These are phyloP conservation scores for Conus canariensis DNA, from an alignment of 2,888 invertebrate genomes.

Conservation along the genomic window DNA sequence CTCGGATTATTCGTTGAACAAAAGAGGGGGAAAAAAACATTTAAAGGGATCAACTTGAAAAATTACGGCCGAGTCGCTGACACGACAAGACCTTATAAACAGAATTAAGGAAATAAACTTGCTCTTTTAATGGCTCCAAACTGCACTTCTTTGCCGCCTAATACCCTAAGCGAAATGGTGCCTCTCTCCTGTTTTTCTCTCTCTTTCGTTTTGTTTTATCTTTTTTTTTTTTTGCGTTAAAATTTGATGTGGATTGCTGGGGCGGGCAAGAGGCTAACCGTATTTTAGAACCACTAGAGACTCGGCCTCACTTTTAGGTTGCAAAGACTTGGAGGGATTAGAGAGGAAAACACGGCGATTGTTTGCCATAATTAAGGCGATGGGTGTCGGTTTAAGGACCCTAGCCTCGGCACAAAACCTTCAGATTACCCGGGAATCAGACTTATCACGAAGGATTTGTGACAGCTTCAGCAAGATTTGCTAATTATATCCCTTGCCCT, in stretches of 20 bases:
- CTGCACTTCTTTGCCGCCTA: conserved; percentile 29
- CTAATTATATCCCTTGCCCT: conserved; percentile 15
- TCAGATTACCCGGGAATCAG: conserved; percentile 27
- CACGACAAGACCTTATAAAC: conserved; percentile 29
- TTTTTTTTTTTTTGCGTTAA: conserved; percentile 14
- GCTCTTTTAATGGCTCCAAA: conserved; percentile 30
- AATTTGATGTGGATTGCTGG: conserved; percentile 24
- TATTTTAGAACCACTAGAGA: conserved; percentile 30
- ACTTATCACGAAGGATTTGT: conserved; percentile 24
- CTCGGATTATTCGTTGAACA: neutral
- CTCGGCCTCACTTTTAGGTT: conserved; percentile 7
- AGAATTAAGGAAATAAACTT: conserved; percentile 37
- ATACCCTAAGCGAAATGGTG: conserved; percentile 3
- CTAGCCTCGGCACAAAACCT: neutral
- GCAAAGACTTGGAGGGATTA: conserved; percentile 22
- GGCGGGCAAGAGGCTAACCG: conserved; percentile 35
- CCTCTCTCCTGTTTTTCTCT: neutral
- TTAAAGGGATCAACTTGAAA: conserved; percentile 33
- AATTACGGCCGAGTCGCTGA: conserved; percentile 24
- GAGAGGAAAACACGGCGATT: conserved; percentile 11
- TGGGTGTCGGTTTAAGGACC: conserved; percentile 23
- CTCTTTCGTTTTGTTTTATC: neutral
- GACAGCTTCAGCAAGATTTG: conserved; percentile 29
- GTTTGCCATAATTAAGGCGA: conserved; percentile 35
- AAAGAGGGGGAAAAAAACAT: conserved; percentile 34